Base-by-base conservation (phyloP, 2,888 invertebrate genomes). In the Eledone cirrhosa region DNA sequence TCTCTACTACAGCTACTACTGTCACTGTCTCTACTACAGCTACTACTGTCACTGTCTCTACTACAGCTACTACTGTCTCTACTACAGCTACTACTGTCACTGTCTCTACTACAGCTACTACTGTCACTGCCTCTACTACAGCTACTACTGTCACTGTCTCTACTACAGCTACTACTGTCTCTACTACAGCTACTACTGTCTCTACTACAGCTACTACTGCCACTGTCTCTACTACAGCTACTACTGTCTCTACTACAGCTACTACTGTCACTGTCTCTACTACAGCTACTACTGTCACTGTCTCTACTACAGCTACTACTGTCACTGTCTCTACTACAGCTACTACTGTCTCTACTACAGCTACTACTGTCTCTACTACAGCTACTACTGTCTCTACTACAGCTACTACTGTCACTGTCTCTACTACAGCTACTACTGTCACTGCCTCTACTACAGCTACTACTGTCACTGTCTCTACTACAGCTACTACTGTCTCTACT, bases 1-100 rank as follows among this genome's bases (percentile, higher is more conserved):
- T 24, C 24, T 22, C 69, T 69, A 69, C 69, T 69, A 69, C 69
- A 22, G 29, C 69, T 69, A 69, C 69, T 69, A 69, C 69, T 69
- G 24, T 24, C 24, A 53, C 53, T 14, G 16, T 53, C 14, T 22
- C 22, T 14, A 53, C 53, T 53, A 53, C 53, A 16, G 22, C 53
- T 53, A 53, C 53, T 53, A 53, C 53, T 53, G 53, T 22, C 22
- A 53, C 53, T 53, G 53, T 22, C 22, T 14, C 53, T 53, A 22
- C 53, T 53, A 22, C 53, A 16, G 53, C 53, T 53, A 22, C 53
- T 53, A 53, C 53, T 53, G 22, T 22, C 22, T 14, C 53, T 53
- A 53, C 53, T 53, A 53, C 53, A 16, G 22, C 53, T 53, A 53
- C 53, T 53, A 53, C 53, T 22, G 53, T 22, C 22, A 53, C 53